Conservation (phyloP, 2,113 vertebrate genomes). For the Protobothrops mucrosquamatus region DNA sequence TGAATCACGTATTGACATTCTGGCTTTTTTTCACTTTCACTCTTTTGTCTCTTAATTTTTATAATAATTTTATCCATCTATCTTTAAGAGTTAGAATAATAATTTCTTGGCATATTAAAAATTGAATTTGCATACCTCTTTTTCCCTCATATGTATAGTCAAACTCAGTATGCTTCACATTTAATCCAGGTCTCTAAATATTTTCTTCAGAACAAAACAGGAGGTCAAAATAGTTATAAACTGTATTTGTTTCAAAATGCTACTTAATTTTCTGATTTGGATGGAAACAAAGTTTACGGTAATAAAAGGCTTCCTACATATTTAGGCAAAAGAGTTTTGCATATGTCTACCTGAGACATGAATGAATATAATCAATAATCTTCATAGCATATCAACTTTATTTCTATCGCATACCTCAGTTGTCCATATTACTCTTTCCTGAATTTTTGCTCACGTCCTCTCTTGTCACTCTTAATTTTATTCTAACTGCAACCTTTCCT, state of each 20-base stretch:
- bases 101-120: neutral
- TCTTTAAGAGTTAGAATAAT: neutral
- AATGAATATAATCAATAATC: neutral
- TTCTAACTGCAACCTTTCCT: neutral
- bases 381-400: neutral
- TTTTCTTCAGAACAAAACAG: neutral
- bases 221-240: neutral
- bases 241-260: neutral
- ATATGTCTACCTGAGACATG: neutral
- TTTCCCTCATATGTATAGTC: neutral
- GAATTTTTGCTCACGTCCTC: neutral
- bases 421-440: accelerated
- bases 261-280: neutral
- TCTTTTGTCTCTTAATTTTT: neutral
- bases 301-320: neutral
- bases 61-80: accelerated
- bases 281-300: neutral
- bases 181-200: neutral
- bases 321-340: neutral
- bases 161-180: neutral
- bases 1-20: neutral
- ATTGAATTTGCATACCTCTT: neutral
- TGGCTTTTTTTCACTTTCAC: neutral
- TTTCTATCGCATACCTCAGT: neutral
- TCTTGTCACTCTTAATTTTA: neutral